These are phyloP conservation scores for Phaedon cochleariae DNA, from an alignment of 2,888 invertebrate genomes.

Conservation along the genomic window DNA sequence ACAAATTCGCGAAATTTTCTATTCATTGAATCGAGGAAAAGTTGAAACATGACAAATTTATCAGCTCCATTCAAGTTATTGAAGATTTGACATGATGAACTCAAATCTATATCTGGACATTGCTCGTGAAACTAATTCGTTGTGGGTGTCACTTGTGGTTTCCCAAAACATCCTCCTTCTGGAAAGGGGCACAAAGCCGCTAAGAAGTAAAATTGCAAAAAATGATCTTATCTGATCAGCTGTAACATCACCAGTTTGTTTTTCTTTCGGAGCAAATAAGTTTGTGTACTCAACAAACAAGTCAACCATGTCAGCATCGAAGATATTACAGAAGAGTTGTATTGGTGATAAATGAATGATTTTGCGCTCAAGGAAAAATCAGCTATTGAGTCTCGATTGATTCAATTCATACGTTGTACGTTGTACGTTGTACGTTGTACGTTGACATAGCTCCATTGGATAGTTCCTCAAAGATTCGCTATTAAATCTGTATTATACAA, in stretches of 20 bases:
- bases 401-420: no score
- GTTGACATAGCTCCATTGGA: no score
- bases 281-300: no score
- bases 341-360: neutral
- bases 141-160: neutral
- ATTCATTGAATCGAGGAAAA: neutral
- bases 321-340: no score
- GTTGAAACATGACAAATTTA: neutral
- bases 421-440: no score
- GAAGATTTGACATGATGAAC: neutral
- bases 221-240: neutral
- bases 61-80: neutral
- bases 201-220: neutral
- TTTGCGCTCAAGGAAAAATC: neutral
- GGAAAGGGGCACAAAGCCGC: neutral
- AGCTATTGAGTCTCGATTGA: neutral
- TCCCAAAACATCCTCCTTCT: neutral
- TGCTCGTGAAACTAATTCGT: constrained; percentile 26
- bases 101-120: constrained; percentile 41
- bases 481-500: no score
- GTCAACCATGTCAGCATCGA: no score
- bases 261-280: no score
- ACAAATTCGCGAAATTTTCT: constrained; percentile 31
- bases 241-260: no score
- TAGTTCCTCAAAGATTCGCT: no score